Evolutionary conservation across 2,888 invertebrate species (phyloP).

Genomic region (Agonopterix arenella): DNA sequence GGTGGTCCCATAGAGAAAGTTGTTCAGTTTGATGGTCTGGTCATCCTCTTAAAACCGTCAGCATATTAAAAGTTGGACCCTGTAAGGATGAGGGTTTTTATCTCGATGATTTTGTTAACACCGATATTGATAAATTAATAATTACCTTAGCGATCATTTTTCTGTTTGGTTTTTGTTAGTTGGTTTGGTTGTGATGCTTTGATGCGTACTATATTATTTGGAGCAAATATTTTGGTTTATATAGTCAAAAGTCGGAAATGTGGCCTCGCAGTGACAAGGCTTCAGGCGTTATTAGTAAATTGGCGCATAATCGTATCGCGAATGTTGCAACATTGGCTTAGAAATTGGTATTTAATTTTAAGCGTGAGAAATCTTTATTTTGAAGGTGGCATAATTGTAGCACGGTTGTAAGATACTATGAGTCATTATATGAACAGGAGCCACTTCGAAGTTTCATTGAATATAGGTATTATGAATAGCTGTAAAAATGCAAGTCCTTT

Average conservation of each 20-base stretch:
- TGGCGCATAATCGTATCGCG: slow-evolving; percentile 29
- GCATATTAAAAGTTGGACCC: too few species aligned
- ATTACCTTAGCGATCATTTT: slow-evolving; percentile 40
- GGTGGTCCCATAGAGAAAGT: too few species aligned
- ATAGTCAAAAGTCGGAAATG: slow-evolving; percentile 41
- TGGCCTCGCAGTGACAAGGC: slow-evolving; percentile 43
- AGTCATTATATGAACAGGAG: too few species aligned
- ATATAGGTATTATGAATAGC: too few species aligned
- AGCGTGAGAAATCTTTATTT: slow-evolving; percentile 15
- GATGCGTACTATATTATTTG: slow-evolving; percentile 36
- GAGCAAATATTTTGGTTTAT: slow-evolving; percentile 41
- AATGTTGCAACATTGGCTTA: slow-evolving; percentile 26
- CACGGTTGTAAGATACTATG: too few species aligned
- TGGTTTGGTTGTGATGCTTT: slow-evolving; percentile 11
- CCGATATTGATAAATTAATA: slow-evolving; percentile 1
- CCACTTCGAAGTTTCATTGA: too few species aligned
- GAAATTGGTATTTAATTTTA: slow-evolving; percentile 29
- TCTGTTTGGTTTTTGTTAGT: slow-evolving; percentile 3
- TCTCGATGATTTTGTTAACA: too few species aligned
- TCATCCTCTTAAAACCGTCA: too few species aligned
- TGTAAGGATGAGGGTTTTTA: too few species aligned
- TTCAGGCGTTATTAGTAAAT: slow-evolving; percentile 33
- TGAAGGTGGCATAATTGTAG: slow-evolving; percentile 13
- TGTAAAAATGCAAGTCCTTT: too few species aligned
- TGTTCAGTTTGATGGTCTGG: too few species aligned